phyloP scores from a whole-genome alignment of 2,888 invertebrate genomes.

The Lithodes maja region DNA sequence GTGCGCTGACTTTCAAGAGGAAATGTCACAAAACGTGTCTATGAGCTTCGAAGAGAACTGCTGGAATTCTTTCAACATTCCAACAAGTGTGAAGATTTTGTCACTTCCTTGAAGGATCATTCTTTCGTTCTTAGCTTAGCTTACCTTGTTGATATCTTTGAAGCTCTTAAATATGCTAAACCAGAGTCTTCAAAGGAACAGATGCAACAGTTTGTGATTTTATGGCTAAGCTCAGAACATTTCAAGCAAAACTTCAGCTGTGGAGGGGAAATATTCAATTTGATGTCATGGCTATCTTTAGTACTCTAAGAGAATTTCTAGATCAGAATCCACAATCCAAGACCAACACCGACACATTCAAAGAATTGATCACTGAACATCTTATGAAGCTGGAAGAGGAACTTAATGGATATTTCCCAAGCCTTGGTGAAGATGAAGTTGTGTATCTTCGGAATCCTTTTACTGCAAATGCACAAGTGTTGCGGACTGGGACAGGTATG shows the following conservation, averaged over 20 bases:
- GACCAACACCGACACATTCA: slow-evolving; percentile 22
- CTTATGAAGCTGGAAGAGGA: slow-evolving; percentile 28
- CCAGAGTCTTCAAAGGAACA: slow-evolving; percentile 37
- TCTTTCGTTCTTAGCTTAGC: slow-evolving; percentile 34
- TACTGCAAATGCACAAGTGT: slow-evolving; percentile 40
- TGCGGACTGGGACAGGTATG: slow-evolving; percentile 49
- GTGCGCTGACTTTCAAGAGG: slow-evolving; percentile 44
- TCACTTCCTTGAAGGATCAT: slow-evolving; percentile 42
- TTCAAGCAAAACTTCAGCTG: slow-evolving; percentile 45
- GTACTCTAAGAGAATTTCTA: slow-evolving; percentile 35
- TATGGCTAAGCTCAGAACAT: slow-evolving; percentile 44
- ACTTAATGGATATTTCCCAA: slow-evolving; percentile 29
- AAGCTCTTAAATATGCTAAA: slow-evolving; percentile 41
- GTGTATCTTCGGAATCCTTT: slow-evolving; percentile 46
- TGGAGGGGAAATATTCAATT: slow-evolving; percentile 45
- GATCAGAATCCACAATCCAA: slow-evolving; percentile 47
- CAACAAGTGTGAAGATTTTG: slow-evolving; percentile 35
- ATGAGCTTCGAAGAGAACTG: slow-evolving; percentile 46
- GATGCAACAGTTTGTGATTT: slow-evolving; percentile 46
- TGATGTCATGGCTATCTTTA: slow-evolving; percentile 44
- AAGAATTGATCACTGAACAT: slow-evolving; percentile 20
- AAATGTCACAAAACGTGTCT: slow-evolving; percentile 46
- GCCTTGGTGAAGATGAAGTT: slow-evolving; percentile 31
- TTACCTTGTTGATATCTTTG: slow-evolving; percentile 48
- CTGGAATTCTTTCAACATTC: slow-evolving; percentile 12